Evolutionary conservation across 2,888 invertebrate species (phyloP), one percentile per base, ranked within the genome.

Genomic region (Eupithecia exiguata): DNA sequence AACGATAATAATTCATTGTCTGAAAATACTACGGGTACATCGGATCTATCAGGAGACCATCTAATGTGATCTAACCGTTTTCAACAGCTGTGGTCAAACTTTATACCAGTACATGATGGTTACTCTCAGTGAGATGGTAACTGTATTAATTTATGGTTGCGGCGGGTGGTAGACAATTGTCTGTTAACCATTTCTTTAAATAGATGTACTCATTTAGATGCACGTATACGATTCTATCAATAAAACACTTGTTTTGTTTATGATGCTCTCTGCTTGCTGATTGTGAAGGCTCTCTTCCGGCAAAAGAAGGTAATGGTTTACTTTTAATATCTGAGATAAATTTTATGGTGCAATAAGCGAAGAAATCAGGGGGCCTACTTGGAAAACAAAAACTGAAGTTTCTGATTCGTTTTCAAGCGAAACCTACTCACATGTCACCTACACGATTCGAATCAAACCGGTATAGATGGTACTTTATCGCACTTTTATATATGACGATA

Each of bases 131-230:
- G 73, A 77, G 81, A 78, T 82, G 83, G 88, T 91, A 90, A 91
- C 90, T 88, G 86, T 85, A 86, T 89, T 91, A 91, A 92, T 92
- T 93, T 90, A 92, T 88, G 86, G 80, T 80, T 86, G 69, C 85
- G 82, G 86, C 90, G 91, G 91, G 90, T 90, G 92, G 91, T 77
- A 86, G 82, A 84, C 87, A 92, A 90, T 89, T 89, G 87, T 83
- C 86, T 84, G 80, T 84, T 84, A 85, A 84, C 80, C 80, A 79
- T 72, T 77, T 74, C 82, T 85, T 79, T 80, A 85, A 86, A 85
- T 84, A 85, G 83, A 81, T 72, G 74, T 68, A 53, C 62, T 72
- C 36, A 67, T 73, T 71, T 69, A 38, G 53, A 74, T 72, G 30
- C 70, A 73, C 53, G 65, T 70, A 36, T 71, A 73, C 67, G 58